A percentile compares a stretch with the other conserved stretches of the same genome.
phyloP scores from a whole-genome alignment of 2,888 invertebrate genomes.

The Synergus gifuensis region DNA sequence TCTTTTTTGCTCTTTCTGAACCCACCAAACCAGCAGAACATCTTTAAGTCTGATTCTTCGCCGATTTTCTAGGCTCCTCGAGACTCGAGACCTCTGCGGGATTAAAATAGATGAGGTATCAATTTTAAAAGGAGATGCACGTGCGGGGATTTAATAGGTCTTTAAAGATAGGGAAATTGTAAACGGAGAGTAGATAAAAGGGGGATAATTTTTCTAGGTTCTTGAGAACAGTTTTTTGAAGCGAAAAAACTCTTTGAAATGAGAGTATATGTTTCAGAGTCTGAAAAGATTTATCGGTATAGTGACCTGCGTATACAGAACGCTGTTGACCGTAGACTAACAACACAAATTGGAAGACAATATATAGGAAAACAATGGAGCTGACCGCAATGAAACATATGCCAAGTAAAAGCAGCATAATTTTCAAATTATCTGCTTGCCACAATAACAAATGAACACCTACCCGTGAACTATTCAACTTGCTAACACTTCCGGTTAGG shows the following conservation, averaged over 20 bases:
- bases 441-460: conserved; percentile 16
- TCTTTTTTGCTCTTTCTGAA: conserved; percentile 44
- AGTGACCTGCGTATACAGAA: background rate
- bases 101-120: conserved; percentile 50
- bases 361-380: background rate
- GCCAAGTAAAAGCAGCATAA: background rate
- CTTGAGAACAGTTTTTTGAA: no score
- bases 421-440: conserved; percentile 32
- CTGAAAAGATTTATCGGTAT: no score
- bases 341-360: background rate
- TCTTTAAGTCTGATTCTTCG: conserved; percentile 48
- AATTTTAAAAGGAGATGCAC: conserved; percentile 49
- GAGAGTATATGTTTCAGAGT: no score
- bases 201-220: background rate
- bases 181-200: background rate
- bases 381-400: conserved; percentile 20
- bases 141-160: conserved; percentile 1
- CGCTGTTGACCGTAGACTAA: background rate
- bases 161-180: background rate
- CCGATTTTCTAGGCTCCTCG: conserved; percentile 53
- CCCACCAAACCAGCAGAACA: conserved; percentile 52
- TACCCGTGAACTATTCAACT: conserved; percentile 29
- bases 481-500: conserved; percentile 1
- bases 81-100: conserved; percentile 30
- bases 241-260: no score